Conservation (phyloP, 2,113 vertebrate genomes). For the Accipiter cooperii region DNA sequence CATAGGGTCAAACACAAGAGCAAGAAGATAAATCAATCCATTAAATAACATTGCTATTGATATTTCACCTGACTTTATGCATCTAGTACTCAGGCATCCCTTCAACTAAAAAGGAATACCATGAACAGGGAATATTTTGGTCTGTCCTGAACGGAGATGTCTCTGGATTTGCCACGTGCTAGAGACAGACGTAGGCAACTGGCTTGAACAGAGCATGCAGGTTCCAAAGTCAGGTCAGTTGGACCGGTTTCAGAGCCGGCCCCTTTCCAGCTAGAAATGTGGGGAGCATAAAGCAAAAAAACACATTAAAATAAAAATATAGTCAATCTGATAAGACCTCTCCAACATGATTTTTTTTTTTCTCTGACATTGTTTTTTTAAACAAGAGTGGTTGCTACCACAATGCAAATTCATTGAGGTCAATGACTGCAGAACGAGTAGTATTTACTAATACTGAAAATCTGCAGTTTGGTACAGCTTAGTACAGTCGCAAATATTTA, state of each 20-base stretch:
- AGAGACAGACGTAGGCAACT: background rate
- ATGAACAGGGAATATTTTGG: background rate
- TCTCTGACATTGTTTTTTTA: background rate
- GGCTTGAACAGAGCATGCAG: background rate
- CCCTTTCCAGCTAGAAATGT: background rate
- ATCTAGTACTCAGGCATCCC: background rate
- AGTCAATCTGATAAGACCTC: background rate
- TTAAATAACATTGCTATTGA: background rate
- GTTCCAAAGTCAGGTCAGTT: background rate
- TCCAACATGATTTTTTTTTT: background rate
- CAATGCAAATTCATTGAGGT: background rate
- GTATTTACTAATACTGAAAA: background rate
- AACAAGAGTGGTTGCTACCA: background rate
- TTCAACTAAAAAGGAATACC: background rate
- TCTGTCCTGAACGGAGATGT: background rate
- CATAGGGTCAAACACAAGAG: background rate
- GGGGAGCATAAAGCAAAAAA: background rate
- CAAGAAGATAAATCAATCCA: background rate
- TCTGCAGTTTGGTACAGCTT: background rate
- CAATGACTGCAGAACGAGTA: background rate
- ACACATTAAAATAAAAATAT: background rate
- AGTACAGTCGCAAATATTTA: background rate
- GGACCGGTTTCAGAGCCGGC: background rate
- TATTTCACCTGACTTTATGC: background rate
- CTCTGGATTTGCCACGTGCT: background rate